These are phyloP conservation scores for Darevskia nairensis DNA, from an alignment of 2,797 vertebrate genomes.

Conservation along the genomic window DNA sequence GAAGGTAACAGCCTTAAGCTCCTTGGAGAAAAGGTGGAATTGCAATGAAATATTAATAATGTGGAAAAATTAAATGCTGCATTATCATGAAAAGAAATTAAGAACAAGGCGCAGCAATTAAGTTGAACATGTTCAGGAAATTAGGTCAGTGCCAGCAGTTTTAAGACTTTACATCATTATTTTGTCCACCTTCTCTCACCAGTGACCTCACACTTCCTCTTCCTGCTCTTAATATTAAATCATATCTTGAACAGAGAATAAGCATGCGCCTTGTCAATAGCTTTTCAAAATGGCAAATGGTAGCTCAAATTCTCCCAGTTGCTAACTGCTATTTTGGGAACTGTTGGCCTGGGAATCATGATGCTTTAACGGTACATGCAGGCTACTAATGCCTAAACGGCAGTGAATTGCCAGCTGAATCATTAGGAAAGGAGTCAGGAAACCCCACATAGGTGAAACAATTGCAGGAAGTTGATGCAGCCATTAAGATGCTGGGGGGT, in stretches of 20 bases:
- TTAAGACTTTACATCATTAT: constrained; percentile 47
- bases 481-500: constrained; percentile 74
- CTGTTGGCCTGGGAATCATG: background rate
- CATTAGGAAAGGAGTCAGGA: constrained; percentile 74
- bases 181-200: constrained; percentile 60
- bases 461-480: constrained; percentile 79
- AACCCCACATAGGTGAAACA: constrained; percentile 78
- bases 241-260: constrained; percentile 52
- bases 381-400: constrained; percentile 55
- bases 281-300: constrained; percentile 57
- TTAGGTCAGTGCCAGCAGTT: background rate
- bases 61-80: background rate
- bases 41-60: background rate
- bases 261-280: constrained; percentile 39
- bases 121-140: constrained; percentile 4
- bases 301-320: constrained; percentile 60
- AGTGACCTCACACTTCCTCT: constrained; percentile 77
- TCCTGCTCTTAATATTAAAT: constrained; percentile 75
- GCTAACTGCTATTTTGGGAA: constrained; percentile 53
- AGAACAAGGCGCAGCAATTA: background rate
- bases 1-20: background rate
- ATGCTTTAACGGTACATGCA: constrained; percentile 42
- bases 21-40: background rate
- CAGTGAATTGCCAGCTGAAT: constrained; percentile 48
- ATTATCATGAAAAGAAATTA: background rate